phyloP scores from a whole-genome alignment of 2,888 invertebrate genomes.

The Volucella inflata region DNA sequence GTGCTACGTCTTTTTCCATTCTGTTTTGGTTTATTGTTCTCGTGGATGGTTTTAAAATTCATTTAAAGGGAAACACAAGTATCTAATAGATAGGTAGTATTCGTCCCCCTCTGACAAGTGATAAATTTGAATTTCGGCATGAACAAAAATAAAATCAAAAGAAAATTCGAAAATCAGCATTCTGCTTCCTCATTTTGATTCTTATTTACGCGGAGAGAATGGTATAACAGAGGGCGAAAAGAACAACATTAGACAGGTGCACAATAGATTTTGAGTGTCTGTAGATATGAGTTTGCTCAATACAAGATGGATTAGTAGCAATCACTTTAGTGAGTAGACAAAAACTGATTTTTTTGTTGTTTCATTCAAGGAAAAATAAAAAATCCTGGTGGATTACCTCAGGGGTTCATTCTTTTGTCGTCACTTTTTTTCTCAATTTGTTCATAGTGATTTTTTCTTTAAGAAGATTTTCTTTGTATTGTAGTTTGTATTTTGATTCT shows the following conservation, averaged over 20 bases:
- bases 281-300: background rate
- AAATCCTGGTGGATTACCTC: too few species aligned
- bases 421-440: too few species aligned
- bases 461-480: too few species aligned
- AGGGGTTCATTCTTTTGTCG: too few species aligned
- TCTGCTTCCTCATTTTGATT: conserved; percentile 1
- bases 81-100: conserved; percentile 39
- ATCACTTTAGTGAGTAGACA: conserved; percentile 17
- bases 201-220: conserved; percentile 22
- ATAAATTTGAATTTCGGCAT: conserved; percentile 17
- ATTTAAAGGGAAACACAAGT: conserved; percentile 10
- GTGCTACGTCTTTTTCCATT: conserved; percentile 2
- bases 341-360: background rate
- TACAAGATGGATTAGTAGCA: conserved; percentile 23
- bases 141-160: background rate
- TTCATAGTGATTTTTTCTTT: too few species aligned
- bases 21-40: conserved; percentile 33
- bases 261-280: conserved; percentile 7
- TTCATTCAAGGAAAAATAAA: background rate
- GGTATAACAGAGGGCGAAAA: background rate
- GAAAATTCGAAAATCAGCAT: conserved; percentile 5
- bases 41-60: conserved; percentile 23
- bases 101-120: conserved; percentile 19
- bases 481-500: background rate
- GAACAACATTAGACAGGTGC: conserved; percentile 20